phyloP scores from a whole-genome alignment of 2,888 invertebrate species.

The Cremastinae sp. region DNA sequence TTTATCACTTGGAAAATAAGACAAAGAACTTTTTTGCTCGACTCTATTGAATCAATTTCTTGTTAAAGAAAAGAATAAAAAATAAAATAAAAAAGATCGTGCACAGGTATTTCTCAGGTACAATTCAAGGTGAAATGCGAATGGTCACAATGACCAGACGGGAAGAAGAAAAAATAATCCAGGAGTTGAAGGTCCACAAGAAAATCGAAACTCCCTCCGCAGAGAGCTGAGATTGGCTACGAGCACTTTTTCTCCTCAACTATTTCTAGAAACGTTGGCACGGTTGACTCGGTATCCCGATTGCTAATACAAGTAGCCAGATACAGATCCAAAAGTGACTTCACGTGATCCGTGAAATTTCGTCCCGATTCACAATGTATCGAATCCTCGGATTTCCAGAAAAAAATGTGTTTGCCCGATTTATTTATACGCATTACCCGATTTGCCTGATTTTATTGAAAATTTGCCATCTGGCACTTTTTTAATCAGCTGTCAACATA shows the following conservation, averaged over 20 bases:
- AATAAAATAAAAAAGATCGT: background rate
- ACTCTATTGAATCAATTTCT: no score
- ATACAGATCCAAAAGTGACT: conserved; percentile 4
- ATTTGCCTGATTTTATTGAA: no score
- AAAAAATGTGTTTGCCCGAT: background rate
- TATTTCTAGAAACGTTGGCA: conserved; percentile 38
- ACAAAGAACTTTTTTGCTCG: no score
- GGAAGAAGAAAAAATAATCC: conserved; percentile 13
- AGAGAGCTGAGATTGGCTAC: conserved; percentile 25
- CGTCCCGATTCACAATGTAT: background rate
- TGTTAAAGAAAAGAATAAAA: background rate
- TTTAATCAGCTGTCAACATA: no score
- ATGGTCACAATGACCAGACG: background rate
- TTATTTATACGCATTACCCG: no score
- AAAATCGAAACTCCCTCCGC: conserved; percentile 17
- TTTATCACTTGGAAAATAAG: no score
- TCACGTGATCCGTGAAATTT: conserved; percentile 11
- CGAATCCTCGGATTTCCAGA: background rate
- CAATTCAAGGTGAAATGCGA: conserved; percentile 9
- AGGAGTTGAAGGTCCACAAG: conserved; percentile 34
- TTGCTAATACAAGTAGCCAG: conserved; percentile 24
- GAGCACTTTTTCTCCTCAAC: conserved; percentile 5
- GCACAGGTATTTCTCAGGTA: conserved; percentile 9
- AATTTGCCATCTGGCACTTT: no score
- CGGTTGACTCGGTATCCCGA: conserved; percentile 12